phyloP scores from a whole-genome alignment of 92 coral and sea anemone species.

The Palythoa grandiflora region DNA sequence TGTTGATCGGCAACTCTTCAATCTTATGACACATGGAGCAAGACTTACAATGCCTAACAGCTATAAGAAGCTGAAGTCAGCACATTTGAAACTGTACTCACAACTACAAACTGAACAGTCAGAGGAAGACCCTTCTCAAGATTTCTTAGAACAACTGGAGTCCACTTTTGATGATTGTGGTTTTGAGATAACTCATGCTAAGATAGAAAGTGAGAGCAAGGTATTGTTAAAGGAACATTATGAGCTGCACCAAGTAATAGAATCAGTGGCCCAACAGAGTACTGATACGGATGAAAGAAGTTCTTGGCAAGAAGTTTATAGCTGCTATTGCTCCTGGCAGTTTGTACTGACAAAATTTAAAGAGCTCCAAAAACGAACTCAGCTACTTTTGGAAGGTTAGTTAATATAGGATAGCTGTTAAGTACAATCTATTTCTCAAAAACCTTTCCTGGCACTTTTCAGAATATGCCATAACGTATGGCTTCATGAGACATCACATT shows the following conservation, averaged over 20 bases:
- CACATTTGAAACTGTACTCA: slow-evolving; percentile 61
- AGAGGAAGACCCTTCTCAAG: slow-evolving; percentile 39
- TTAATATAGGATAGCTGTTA: background rate
- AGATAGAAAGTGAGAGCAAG: slow-evolving; percentile 46
- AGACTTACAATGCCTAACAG: slow-evolving; percentile 67
- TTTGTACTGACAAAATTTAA: slow-evolving; percentile 74
- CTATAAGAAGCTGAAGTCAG: slow-evolving; percentile 79
- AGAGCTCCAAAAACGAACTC: slow-evolving; percentile 80
- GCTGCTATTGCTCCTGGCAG: slow-evolving; percentile 85
- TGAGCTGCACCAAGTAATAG: slow-evolving; percentile 40
- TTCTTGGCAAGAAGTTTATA: slow-evolving; percentile 81
- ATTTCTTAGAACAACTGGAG: slow-evolving; percentile 64
- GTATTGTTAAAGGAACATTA: slow-evolving; percentile 56
- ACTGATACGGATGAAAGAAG: slow-evolving; percentile 17
- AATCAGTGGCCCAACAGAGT: slow-evolving; percentile 46
- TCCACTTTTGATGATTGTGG: slow-evolving; percentile 47
- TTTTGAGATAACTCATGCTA: slow-evolving; percentile 39
- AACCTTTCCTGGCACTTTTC: no score
- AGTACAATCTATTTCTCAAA: background rate
- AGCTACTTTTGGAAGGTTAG: slow-evolving; percentile 75
- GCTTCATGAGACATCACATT: no score
- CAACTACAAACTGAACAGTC: slow-evolving; percentile 50
- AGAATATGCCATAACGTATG: no score
- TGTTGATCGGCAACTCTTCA: slow-evolving; percentile 34
- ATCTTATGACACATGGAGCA: slow-evolving; percentile 61